Evolutionary conservation across 2,113 vertebrate genomes (phyloP).

Genomic region (Terrapene triunguis): DNA sequence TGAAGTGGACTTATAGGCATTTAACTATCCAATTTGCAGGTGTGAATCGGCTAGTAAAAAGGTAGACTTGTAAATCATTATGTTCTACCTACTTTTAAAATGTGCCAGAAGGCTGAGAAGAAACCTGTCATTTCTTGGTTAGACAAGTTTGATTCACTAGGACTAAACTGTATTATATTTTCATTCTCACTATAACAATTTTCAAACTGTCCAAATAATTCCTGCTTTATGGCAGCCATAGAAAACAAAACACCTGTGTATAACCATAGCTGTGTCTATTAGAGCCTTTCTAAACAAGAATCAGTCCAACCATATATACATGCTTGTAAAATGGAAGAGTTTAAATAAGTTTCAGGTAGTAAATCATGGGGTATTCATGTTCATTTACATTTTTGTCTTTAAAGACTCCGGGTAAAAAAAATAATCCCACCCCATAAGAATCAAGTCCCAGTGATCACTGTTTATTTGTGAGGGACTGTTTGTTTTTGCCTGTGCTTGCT

Average conservation of each 20-base stretch:
- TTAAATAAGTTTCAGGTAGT: background rate
- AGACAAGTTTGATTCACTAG: background rate
- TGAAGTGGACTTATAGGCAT: background rate
- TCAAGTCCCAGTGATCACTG: background rate
- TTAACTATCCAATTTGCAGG: background rate
- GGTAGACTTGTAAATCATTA: background rate
- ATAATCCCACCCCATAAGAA: background rate
- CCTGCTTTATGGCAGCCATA: too few relatives aligned
- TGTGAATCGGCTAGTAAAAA: background rate
- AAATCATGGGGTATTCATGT: background rate
- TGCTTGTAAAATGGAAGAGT: background rate
- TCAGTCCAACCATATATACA: background rate
- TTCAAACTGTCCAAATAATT: too few relatives aligned
- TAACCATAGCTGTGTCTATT: background rate
- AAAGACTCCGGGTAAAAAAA: too few relatives aligned
- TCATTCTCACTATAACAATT: too few relatives aligned
- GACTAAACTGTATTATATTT: too few relatives aligned
- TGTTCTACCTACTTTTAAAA: background rate
- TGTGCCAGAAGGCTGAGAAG: background rate
- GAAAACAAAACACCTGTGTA: rapidly evolving
- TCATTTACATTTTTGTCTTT: background rate
- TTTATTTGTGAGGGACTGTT: background rate
- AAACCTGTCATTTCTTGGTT: background rate
- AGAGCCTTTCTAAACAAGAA: background rate
- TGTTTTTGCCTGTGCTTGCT: background rate